Percentiles rank a stretch among this genome's conserved stretches.
phyloP scores from a whole-genome alignment of 2,113 vertebrate genomes.

The Tor tambroides region DNA sequence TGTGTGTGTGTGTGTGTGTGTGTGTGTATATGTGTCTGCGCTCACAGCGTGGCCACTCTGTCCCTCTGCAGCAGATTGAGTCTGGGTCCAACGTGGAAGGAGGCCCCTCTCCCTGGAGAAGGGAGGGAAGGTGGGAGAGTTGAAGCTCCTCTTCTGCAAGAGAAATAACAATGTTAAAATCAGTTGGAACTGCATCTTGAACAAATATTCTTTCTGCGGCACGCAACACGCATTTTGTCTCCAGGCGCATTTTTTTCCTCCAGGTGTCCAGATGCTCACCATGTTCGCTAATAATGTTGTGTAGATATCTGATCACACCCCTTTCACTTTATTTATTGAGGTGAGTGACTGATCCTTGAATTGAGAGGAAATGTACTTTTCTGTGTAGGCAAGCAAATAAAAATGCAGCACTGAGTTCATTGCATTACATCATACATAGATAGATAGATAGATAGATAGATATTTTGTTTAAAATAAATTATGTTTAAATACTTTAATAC shows the following conservation, averaged over 20 bases:
- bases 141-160: conserved; percentile 31
- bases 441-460: conserved; percentile 1
- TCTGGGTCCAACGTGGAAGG: conserved; percentile 18
- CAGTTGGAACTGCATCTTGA: conserved; percentile 7
- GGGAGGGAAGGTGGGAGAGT: conserved; percentile 31
- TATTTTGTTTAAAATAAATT: no score
- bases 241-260: not conserved
- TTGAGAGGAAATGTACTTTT: not conserved
- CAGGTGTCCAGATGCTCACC: conserved; percentile 15
- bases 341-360: conserved; percentile 4
- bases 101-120: conserved; percentile 60
- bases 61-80: conserved; percentile 38
- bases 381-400: not conserved
- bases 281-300: not conserved
- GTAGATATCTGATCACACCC: not conserved
- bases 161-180: conserved; percentile 43
- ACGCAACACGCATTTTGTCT: conserved; percentile 4
- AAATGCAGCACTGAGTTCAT: not conserved
- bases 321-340: not conserved
- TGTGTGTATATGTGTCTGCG: conserved; percentile 29
- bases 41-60: conserved; percentile 45
- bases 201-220: conserved; percentile 6
- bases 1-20: conserved; percentile 34
- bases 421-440: not conserved
- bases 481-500: no score